Base-by-base conservation (phyloP, 2,113 vertebrate species). In the Accipiter cooperii region DNA sequence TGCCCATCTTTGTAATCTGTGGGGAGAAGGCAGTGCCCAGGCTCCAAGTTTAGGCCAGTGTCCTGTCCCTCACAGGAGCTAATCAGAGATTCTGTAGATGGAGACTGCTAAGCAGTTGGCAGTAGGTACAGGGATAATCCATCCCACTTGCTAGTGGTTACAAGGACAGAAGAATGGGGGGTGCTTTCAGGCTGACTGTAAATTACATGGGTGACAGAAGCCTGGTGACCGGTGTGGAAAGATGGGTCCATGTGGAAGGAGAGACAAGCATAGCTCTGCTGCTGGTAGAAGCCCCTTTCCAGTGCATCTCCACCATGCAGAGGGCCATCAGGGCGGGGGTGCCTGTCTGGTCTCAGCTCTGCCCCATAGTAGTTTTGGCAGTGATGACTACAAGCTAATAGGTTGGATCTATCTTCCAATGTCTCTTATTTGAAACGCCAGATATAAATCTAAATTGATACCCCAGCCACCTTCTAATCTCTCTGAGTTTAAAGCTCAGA, bases 261-360 rank as follows among this genome's bases (percentile, higher is more conserved):
- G 12, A 11, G 44, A 65, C 44, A 33, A 38, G 9, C n/a, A n/a
- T 15, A 63, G 28, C 29, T 89, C 69, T 76, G n/a, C 33, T 78
- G 22, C 20, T 64, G 34, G 10, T 46, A 14, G 71, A 15, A 79
- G 6, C 6, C 11, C 17, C 29, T 55, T 83, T 57, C 14, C 10
- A 52, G 26, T 9, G 13, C 22, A n/a, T 63, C 28, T 75, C 40
- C 52, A n/a, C 26, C 16, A 14, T 13, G 18, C n/a, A 36, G 38
- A 6, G 4, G 25, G 6, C 11, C 8, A 3, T 19, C 42, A 22
- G 25, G 20, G 4, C 4, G 3, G 2, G 0, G 17, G 3, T 28
- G 25, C 29, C 49, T 33, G 15, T 46, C 36, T 73, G 16, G 9
- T 79, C 42, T 71, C 52, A 68, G 17, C 28, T 69, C 21, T 66